Base-by-base conservation (phyloP, 2,888 invertebrate genomes). In the Pardosa pseudoannulata region DNA sequence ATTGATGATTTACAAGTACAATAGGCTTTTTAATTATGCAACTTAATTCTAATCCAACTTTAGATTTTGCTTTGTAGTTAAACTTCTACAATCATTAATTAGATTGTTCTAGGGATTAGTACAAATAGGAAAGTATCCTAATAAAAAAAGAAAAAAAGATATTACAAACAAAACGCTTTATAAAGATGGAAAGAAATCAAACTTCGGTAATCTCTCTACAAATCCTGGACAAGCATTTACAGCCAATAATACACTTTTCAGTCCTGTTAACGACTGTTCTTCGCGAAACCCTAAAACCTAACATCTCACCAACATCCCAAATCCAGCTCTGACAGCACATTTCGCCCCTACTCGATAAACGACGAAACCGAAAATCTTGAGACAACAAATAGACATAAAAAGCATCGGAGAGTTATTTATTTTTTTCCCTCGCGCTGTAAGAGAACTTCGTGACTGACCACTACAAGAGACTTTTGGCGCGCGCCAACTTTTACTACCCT, bases 381-480 rank as follows among this genome's bases (percentile, higher is more conserved):
- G 50, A 39, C 19, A 68, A 67, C 36, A 71, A 64, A 80, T 62
- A 76, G 46, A 76, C 83, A 85, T 85, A 85, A 85, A 85, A 85
- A 56, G 78, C 56, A 71, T 73, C 65, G 67, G 64, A 67, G 39
- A 32, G 19, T 75, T 56, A 27, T 70, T 74, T 67, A 50, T 73
- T 73, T 32, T 56, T 56, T 19, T 56, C 23, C 32, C 16, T 56
- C 36, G 72, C 76, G 82, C 76, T 76, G 82, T 16, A 32, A 71
- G 72, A 78, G 56, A 56, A 56, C 23, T 79, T 73, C 79, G 85
- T 86, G 79, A 79, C 85, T 73, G 79, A 86, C 85, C 85, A 46
- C 85, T 86, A 74, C 85, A 79, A 86, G 70, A 70, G 85, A 68
- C 74, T 79, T 82, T 68, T 79, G 85, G 74, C 85, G 72, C 23